A percentile compares a stretch with the other conserved stretches of the same genome.
Evolutionary conservation across 2,888 invertebrate species (phyloP).

Genomic region (Drosophila paranaensis): DNA sequence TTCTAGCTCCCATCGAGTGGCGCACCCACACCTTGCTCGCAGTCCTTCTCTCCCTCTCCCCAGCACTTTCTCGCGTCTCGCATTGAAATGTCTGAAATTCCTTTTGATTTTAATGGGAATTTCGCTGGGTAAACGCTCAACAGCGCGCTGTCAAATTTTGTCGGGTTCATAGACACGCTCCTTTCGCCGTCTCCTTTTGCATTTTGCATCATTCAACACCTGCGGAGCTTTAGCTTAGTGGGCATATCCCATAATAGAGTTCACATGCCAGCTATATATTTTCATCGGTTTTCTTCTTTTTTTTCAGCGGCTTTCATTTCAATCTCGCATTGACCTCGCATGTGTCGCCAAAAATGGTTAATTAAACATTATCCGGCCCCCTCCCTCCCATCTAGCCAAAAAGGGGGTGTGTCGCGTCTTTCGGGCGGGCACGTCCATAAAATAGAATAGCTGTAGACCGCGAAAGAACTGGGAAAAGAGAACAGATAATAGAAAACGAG

Average conservation of each 20-base stretch:
- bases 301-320: not conserved
- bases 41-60: not conserved
- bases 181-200: constrained; percentile 1
- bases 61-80: not conserved
- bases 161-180: constrained; percentile 34
- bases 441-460: constrained; percentile 48
- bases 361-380: constrained; percentile 54
- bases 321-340: constrained; percentile 21
- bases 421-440: constrained; percentile 50
- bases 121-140: constrained; percentile 39
- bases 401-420: constrained; percentile 23
- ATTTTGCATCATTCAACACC: constrained; percentile 21
- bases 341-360: constrained; percentile 37
- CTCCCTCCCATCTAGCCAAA: not conserved
- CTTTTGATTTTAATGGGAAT: constrained; percentile 70
- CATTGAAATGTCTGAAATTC: constrained; percentile 56
- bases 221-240: constrained; percentile 27
- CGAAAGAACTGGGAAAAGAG: constrained; percentile 7
- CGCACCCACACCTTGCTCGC: not conserved
- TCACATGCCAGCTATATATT: constrained; percentile 30
- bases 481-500: constrained; percentile 16
- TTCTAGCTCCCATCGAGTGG: constrained; percentile 27
- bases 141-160: constrained; percentile 46
- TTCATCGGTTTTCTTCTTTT: not conserved
- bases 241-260: constrained; percentile 46